Evolutionary conservation across 2,888 invertebrate species (phyloP).

Genomic region (Coenonympha arcania): DNA sequence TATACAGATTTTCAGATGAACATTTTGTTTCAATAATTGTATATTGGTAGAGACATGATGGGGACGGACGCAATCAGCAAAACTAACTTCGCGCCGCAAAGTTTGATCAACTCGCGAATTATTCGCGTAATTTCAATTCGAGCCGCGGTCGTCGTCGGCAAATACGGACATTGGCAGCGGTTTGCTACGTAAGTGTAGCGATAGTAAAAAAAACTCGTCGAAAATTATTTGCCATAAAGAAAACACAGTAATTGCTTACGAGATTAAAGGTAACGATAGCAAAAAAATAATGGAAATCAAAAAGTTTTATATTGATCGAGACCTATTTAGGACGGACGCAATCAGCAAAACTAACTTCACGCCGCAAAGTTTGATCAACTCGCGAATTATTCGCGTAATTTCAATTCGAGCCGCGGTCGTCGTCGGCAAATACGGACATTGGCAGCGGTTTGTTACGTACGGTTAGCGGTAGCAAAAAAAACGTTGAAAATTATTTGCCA

Average conservation of each 20-base stretch:
- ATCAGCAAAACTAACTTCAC: slow-evolving; percentile 11
- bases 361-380: slow-evolving; percentile 11
- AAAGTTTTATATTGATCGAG: too few relatives aligned
- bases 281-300: too few relatives aligned
- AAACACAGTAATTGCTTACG: too few relatives aligned
- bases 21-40: not conserved
- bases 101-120: slow-evolving; percentile 25
- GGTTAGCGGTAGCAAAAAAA: slow-evolving; percentile 23
- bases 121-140: slow-evolving; percentile 35
- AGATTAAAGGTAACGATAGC: too few relatives aligned
- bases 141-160: slow-evolving; percentile 29
- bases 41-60: slow-evolving; percentile 3
- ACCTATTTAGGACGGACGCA: too few relatives aligned
- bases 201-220: slow-evolving; percentile 13
- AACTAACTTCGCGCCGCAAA: slow-evolving; percentile 9
- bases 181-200: slow-evolving; percentile 25
- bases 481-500: not conserved
- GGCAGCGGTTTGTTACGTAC: slow-evolving; percentile 24
- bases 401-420: slow-evolving; percentile 32
- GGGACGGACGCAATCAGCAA: slow-evolving; percentile 7
- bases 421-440: slow-evolving; percentile 27
- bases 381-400: slow-evolving; percentile 34
- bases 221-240: not conserved
- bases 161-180: slow-evolving; percentile 26
- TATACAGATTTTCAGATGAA: too few relatives aligned